A percentile compares a stretch with the other conserved stretches of the same genome.
Conservation (phyloP, 2,888 invertebrate species). For the Polia nebulosa region DNA sequence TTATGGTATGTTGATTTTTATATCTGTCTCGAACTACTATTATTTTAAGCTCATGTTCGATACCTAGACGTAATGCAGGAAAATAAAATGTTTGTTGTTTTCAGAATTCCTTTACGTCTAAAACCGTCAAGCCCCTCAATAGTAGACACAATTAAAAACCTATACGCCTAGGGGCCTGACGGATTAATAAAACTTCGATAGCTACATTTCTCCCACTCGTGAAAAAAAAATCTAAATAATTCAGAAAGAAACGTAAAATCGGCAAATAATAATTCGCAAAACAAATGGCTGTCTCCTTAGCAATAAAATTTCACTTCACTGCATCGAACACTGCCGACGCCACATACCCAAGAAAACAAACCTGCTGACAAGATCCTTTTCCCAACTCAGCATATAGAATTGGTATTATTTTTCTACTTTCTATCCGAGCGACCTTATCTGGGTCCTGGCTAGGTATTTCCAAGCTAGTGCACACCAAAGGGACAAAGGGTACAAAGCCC, state of each 20-base stretch:
- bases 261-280: background rate
- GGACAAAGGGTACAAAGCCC: conserved; percentile 72
- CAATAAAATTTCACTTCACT: conserved; percentile 29
- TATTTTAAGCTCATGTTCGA: too few species aligned
- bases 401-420: conserved; percentile 64
- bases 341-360: conserved; percentile 25
- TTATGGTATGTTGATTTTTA: too few species aligned
- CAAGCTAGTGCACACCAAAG: conserved; percentile 66
- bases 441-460: conserved; percentile 64
- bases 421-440: conserved; percentile 62
- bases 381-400: conserved; percentile 52
- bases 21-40: too few species aligned
- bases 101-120: too few species aligned
- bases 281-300: background rate
- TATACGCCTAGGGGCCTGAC: too few species aligned
- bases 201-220: background rate
- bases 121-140: too few species aligned
- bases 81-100: too few species aligned
- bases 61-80: too few species aligned
- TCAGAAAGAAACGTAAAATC: background rate
- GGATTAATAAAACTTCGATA: background rate
- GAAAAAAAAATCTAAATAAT: background rate
- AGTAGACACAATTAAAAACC: too few species aligned
- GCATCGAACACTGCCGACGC: conserved; percentile 27
- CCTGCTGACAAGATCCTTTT: conserved; percentile 35